Conservation (phyloP, 2,888 invertebrate species). For the Agrotis segetum region DNA sequence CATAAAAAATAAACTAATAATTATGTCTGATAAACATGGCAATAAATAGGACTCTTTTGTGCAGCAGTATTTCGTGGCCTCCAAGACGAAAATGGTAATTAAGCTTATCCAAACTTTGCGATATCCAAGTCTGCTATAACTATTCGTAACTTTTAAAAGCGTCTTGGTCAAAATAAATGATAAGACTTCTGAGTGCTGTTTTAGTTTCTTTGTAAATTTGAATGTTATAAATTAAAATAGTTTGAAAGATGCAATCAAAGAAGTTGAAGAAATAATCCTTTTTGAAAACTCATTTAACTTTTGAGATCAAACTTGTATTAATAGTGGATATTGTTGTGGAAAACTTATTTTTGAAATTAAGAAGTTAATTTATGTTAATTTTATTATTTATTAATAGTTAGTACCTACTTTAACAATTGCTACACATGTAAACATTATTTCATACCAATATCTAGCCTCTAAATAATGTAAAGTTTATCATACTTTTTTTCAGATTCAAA, state of each 20-base stretch:
- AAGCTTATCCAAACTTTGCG: not conserved
- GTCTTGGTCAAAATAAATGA: not conserved
- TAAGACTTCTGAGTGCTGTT: not conserved
- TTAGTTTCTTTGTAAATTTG: not conserved
- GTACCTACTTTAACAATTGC: no score
- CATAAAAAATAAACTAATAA: no score
- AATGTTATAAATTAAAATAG: conserved; percentile 10
- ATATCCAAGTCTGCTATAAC: not conserved
- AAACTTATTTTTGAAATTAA: conserved; percentile 5
- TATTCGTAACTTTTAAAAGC: not conserved
- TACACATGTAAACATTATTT: not conserved
- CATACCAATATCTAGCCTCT: not conserved
- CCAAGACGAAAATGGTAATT: not conserved
- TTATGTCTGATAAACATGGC: no score
- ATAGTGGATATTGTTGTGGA: not conserved
- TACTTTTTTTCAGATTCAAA: no score
- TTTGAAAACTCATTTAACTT: conserved; percentile 44
- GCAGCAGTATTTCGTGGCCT: not conserved
- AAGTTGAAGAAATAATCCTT: conserved; percentile 7
- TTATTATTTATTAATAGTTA: not conserved
- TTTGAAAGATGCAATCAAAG: conserved; percentile 32
- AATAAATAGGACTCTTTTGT: no score
- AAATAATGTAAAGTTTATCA: not conserved
- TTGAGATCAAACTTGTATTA: conserved; percentile 11
- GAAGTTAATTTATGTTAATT: not conserved